Evolutionary conservation across 1,140 invertebrate species (phyloP), one percentile per base, ranked within the genome.

Genomic region (Saccostrea cuccullata): DNA sequence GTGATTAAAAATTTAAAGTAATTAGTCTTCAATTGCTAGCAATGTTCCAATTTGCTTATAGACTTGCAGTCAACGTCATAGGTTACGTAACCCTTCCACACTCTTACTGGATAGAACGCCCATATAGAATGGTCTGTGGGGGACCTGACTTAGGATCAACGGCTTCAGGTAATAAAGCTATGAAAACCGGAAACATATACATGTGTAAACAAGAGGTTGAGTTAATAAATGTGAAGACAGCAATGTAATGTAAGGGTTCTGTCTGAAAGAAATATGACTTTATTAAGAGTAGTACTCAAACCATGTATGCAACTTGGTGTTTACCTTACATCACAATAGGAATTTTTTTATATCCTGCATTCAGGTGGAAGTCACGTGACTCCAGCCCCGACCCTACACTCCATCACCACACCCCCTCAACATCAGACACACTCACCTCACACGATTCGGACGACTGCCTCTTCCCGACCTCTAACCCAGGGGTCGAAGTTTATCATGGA

Each of bases 401-500:
- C 86, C 36, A 55, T 87, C 5, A 36, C 70, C 0, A 83, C 64
- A 23, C 56, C 30, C 30, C 85, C 26, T 15, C 73, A 55, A 67
- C 82, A 58, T 55, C 55, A 67, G 5, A 88, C 83, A 55, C 73
- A 87, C 2, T 58, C 56, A 8, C 86, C 77, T 5, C 64, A 40
- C 23, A 23, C 36, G 82, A 58, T 67, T 40, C 67, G 86, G n/a
- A 70, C 40, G 4, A 89, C 58, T 55, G 82, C 73, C 23, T 77
- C 20, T 36, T 73, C 77, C 20, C 26, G 23, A 47, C 64, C 55
- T 40, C 12, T 87, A n/a, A 67, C 56, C n/a, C 36, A 64, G 30
- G 84, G 83, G 15, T 86, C 86, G 47, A 91, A 90, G 26, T 94
- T 94, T 73, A 88, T 94, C 20, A 67, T 94, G 88, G 93, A 94